Conservation (phyloP, 2,888 invertebrate species). For the Cancer borealis region DNA sequence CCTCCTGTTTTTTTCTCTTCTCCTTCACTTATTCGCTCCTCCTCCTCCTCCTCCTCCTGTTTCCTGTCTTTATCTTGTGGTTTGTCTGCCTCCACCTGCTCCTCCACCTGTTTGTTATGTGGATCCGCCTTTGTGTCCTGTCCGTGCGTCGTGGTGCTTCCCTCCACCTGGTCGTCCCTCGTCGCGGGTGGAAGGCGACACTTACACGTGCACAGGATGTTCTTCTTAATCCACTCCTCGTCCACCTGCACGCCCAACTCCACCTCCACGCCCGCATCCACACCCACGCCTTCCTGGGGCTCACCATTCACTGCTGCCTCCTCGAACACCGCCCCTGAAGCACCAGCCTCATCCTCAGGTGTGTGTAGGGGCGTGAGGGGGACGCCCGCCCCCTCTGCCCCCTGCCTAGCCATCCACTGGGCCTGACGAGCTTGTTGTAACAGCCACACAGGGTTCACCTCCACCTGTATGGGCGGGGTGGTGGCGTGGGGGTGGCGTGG, state of each 20-base stretch:
- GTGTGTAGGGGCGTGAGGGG: neutral
- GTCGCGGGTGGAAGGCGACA: neutral
- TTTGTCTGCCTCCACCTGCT: neutral
- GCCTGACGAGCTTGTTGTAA: neutral
- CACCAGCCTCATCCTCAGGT: neutral
- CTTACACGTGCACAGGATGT: slow-evolving; percentile 68
- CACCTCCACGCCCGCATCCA: neutral
- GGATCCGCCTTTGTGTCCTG: neutral
- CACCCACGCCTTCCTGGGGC: neutral
- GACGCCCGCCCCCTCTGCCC: neutral
- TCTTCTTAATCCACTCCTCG: slow-evolving; percentile 71
- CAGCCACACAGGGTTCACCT: slow-evolving; percentile 48
- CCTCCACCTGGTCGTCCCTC: neutral
- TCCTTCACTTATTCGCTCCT: neutral
- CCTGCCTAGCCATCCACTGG: neutral
- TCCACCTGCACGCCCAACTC: slow-evolving; percentile 34
- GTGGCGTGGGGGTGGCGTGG: neutral
- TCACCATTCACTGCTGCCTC: neutral
- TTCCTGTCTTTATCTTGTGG: neutral
- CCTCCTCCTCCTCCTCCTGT: neutral
- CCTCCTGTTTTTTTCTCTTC: neutral
- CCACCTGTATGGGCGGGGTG: slow-evolving; percentile 37
- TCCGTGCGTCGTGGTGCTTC: neutral
- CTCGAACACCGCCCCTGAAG: neutral
- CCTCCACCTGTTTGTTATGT: neutral